phyloP scores from a whole-genome alignment of 2,113 vertebrate species.

The Charina bottae region DNA sequence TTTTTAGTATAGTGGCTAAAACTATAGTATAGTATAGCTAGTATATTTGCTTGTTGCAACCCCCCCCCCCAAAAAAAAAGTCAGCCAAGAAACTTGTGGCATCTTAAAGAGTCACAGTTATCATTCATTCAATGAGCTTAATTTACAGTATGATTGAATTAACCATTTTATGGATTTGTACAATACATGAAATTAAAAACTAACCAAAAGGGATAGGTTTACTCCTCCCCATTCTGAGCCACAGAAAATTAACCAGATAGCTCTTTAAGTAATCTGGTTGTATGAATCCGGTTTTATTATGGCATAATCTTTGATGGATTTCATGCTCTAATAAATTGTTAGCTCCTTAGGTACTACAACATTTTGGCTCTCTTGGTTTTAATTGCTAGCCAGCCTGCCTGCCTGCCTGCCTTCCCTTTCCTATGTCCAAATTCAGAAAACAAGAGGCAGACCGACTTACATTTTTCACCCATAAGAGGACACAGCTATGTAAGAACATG shows the following conservation, averaged over 20 bases:
- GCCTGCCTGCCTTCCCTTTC: not conserved
- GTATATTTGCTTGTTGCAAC: not conserved
- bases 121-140: not conserved
- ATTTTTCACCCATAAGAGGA: not conserved
- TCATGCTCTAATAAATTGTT: not conserved
- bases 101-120: not conserved
- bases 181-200: not conserved
- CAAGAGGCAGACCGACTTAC: not conserved
- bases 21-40: not conserved
- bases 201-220: not conserved
- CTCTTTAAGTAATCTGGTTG: not conserved
- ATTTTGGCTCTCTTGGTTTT: not conserved
- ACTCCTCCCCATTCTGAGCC: not conserved
- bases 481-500: not conserved
- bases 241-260: not conserved
- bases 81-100: not conserved
- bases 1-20: not conserved
- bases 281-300: not conserved
- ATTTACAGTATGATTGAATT: not conserved
- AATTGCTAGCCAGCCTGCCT: constrained; percentile 26
- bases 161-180: not conserved
- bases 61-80: not conserved
- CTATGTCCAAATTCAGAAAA: not conserved
- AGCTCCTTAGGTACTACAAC: not conserved
- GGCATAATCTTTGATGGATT: not conserved